Evolutionary conservation across 2,888 invertebrate genomes (phyloP).

Genomic region (Eurytoma adleriae): DNA sequence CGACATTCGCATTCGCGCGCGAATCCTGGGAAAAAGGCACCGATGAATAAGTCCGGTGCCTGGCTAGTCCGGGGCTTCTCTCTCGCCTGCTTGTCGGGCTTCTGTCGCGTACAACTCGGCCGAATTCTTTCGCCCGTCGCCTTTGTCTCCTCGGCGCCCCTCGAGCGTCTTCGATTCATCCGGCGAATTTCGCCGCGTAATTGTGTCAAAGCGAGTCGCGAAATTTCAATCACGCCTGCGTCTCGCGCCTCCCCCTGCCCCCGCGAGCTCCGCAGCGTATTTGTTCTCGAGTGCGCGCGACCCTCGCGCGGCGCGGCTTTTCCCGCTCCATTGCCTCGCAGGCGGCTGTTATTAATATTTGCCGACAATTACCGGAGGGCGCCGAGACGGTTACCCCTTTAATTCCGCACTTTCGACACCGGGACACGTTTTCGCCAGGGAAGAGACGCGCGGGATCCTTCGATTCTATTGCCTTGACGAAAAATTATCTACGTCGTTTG

Average conservation of each 20-base stretch:
- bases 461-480: conserved; percentile 36
- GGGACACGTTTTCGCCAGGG: conserved; percentile 68
- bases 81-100: conserved; percentile 42
- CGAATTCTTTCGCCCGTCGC: conserved; percentile 57
- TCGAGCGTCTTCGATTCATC: not conserved
- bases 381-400: conserved; percentile 67
- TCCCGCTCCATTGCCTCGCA: conserved; percentile 62
- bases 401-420: conserved; percentile 68
- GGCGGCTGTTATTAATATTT: conserved; percentile 74
- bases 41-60: conserved; percentile 72
- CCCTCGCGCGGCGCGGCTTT: conserved; percentile 63
- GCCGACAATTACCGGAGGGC: conserved; percentile 73
- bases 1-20: not conserved
- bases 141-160: not conserved
- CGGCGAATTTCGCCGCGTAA: conserved; percentile 62
- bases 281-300: conserved; percentile 74
- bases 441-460: conserved; percentile 63
- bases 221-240: conserved; percentile 74
- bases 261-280: conserved; percentile 73
- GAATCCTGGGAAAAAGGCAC: conserved; percentile 62
- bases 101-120: conserved; percentile 45
- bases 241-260: conserved; percentile 60
- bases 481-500: conserved; percentile 40
- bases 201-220: conserved; percentile 75
- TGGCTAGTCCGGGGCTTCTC: conserved; percentile 44